These are phyloP conservation scores for Phasia obesa DNA, from an alignment of 2,888 invertebrate species.

Conservation along the genomic window DNA sequence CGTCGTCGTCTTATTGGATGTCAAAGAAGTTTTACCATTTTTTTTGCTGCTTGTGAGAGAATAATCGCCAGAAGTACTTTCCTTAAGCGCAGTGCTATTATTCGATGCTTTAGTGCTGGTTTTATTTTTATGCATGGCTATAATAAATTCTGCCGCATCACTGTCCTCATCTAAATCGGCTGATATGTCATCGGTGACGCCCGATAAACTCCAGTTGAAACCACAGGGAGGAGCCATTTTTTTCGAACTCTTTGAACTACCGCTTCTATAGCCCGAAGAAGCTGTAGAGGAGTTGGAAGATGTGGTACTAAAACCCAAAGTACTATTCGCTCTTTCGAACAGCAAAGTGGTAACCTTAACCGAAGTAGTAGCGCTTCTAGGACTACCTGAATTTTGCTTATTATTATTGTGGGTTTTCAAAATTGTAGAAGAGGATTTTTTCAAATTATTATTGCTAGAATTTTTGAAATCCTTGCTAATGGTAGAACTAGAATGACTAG, in stretches of 20 bases:
- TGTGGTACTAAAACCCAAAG: constrained; percentile 68
- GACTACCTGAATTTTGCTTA: constrained; percentile 29
- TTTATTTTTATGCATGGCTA: constrained; percentile 68
- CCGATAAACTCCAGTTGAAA: constrained; percentile 81
- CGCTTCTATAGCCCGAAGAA: constrained; percentile 69
- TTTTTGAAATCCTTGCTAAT: constrained; percentile 72
- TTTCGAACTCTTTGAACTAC: constrained; percentile 60
- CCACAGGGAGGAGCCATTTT: constrained; percentile 81
- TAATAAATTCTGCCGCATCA: constrained; percentile 71
- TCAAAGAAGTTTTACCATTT: constrained; percentile 66
- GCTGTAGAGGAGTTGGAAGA: constrained; percentile 64
- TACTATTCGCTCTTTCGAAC: constrained; percentile 75
- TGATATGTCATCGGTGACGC: constrained; percentile 76
- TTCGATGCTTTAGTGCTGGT: constrained; percentile 4
- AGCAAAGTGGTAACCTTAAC: constrained; percentile 74
- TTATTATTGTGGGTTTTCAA: constrained; percentile 69
- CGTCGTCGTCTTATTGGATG: constrained; percentile 35
- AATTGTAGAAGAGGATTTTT: constrained; percentile 73
- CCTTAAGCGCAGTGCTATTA: constrained; percentile 14
- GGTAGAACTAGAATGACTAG: constrained; percentile 60
- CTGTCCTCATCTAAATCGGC: constrained; percentile 78
- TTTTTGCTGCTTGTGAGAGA: constrained; percentile 55
- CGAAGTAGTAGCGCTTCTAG: constrained; percentile 64
- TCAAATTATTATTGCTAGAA: constrained; percentile 72
- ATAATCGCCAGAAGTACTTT: not conserved